Percentiles rank a stretch among this genome's conserved stretches.
phyloP scores from a whole-genome alignment of 92 coral and sea anemone genomes.

The Palythoa grandis region DNA sequence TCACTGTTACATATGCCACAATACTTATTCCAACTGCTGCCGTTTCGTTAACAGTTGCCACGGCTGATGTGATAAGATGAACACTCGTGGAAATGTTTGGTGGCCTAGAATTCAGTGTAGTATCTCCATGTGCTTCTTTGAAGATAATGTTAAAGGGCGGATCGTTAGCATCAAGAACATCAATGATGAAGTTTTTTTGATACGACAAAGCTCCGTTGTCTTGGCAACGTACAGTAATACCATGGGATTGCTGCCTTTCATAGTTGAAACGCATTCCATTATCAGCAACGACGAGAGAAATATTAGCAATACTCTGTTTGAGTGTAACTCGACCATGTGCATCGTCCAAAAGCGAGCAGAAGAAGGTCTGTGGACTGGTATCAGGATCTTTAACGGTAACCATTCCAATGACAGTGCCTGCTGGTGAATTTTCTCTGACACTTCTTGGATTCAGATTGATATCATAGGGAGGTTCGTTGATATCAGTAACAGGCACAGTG shows the following conservation, averaged over 20 bases:
- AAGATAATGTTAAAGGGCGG: slow-evolving; percentile 62
- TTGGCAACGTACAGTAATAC: slow-evolving; percentile 55
- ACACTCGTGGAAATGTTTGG: slow-evolving; percentile 47
- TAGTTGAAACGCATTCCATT: slow-evolving; percentile 64
- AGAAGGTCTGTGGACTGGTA: slow-evolving; percentile 52
- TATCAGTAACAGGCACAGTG: slow-evolving; percentile 59
- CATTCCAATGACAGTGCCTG: slow-evolving; percentile 57
- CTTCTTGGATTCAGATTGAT: slow-evolving; percentile 53
- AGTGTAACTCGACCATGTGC: slow-evolving; percentile 70
- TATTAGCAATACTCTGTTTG: slow-evolving; percentile 21
- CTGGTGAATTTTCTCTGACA: slow-evolving; percentile 65
- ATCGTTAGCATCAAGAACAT: slow-evolving; percentile 67
- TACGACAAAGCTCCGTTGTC: slow-evolving; percentile 66
- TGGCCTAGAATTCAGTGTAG: slow-evolving; percentile 63
- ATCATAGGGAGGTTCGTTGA: slow-evolving; percentile 63
- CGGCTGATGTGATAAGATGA: slow-evolving; percentile 52
- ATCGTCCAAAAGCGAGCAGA: slow-evolving; percentile 59
- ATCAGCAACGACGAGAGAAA: slow-evolving; percentile 56
- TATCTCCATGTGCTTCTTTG: slow-evolving; percentile 66
- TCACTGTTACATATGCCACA: slow-evolving; percentile 65
- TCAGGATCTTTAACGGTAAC: slow-evolving; percentile 72
- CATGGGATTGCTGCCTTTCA: slow-evolving; percentile 61
- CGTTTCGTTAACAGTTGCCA: slow-evolving; percentile 72
- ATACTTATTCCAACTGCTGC: slow-evolving; percentile 68
- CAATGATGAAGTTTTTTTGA: slow-evolving; percentile 49